A percentile compares a stretch with the other conserved stretches of the same genome.
These are phyloP conservation scores for Barnardius zonarius DNA, from an alignment of 2,113 vertebrate genomes.

Conservation along the genomic window DNA sequence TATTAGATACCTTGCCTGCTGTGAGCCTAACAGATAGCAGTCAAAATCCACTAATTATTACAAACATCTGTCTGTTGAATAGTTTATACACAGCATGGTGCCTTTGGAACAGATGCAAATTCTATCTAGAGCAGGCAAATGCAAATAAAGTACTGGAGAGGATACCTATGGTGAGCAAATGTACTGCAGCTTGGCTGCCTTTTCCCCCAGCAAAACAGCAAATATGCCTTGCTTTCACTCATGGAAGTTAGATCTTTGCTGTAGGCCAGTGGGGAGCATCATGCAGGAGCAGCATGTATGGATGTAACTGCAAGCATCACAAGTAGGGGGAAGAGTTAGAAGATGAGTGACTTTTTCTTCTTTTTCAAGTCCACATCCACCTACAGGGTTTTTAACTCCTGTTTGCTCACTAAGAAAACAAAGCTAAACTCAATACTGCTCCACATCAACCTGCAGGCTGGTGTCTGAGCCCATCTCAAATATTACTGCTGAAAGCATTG, in stretches of 20 bases:
- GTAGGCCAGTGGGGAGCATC: background rate
- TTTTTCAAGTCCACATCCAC: background rate
- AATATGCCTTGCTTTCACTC: background rate
- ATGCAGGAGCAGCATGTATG: accelerated
- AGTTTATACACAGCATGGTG: background rate
- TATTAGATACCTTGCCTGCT: background rate
- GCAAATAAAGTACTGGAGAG: background rate
- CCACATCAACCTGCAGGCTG: background rate
- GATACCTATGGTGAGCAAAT: background rate
- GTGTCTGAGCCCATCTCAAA: background rate
- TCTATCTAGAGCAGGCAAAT: background rate
- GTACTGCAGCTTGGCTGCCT: background rate
- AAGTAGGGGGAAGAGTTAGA: background rate
- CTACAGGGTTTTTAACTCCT: background rate
- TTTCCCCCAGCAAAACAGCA: background rate
- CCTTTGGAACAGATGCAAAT: background rate
- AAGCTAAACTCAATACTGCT: background rate
- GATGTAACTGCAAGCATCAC: background rate
- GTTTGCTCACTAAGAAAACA: background rate
- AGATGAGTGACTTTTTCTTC: background rate
- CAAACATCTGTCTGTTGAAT: conserved; percentile 14
- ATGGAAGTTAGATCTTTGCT: background rate
- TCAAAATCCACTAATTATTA: background rate
- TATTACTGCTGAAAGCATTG: background rate
- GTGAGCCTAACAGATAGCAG: background rate